phyloP scores from a whole-genome alignment of 2,888 invertebrate genomes.

The Lomographa bimaculata region DNA sequence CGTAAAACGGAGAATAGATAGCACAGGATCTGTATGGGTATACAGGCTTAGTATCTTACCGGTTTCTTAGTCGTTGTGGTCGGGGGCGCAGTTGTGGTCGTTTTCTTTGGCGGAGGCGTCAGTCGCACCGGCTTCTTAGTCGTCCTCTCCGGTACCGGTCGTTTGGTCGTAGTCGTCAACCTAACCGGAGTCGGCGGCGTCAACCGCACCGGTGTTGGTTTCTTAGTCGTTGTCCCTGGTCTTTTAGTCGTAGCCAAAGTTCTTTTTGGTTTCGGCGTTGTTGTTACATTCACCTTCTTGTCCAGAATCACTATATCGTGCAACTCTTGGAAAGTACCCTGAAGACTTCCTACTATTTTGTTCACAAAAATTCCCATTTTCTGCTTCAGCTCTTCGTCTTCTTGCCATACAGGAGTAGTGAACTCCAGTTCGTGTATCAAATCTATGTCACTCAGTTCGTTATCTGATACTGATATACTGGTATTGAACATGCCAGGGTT shows the following conservation, averaged over 20 bases:
- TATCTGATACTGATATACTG: conserved; percentile 79
- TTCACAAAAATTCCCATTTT: conserved; percentile 93
- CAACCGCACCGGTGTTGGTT: conserved; percentile 55
- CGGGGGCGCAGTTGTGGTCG: conserved; percentile 50
- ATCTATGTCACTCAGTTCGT: conserved; percentile 65
- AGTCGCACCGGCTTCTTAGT: conserved; percentile 68
- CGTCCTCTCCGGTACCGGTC: conserved; percentile 54
- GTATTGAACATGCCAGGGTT: conserved; percentile 74
- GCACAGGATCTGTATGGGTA: too few relatives aligned
- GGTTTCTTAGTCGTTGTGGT: conserved; percentile 61
- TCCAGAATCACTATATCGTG: conserved; percentile 88
- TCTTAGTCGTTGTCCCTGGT: conserved; percentile 73
- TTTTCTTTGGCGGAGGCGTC: conserved; percentile 53
- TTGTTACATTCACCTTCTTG: conserved; percentile 65
- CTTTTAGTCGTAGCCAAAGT: conserved; percentile 66
- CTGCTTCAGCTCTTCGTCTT: conserved; percentile 89
- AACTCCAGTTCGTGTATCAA: conserved; percentile 84
- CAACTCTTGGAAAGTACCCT: conserved; percentile 91
- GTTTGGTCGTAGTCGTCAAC: conserved; percentile 70
- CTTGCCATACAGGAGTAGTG: conserved; percentile 89
- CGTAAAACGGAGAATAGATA: too few relatives aligned
- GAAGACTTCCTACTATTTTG: conserved; percentile 92
- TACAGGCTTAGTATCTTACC: too few relatives aligned
- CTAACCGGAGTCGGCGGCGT: conserved; percentile 64
- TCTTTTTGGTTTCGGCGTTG: conserved; percentile 66